A percentile compares a stretch with the other conserved stretches of the same genome.
These are phyloP conservation scores for Equus przewalskii DNA, from an alignment of 2,113 vertebrate genomes.

Conservation along the genomic window DNA sequence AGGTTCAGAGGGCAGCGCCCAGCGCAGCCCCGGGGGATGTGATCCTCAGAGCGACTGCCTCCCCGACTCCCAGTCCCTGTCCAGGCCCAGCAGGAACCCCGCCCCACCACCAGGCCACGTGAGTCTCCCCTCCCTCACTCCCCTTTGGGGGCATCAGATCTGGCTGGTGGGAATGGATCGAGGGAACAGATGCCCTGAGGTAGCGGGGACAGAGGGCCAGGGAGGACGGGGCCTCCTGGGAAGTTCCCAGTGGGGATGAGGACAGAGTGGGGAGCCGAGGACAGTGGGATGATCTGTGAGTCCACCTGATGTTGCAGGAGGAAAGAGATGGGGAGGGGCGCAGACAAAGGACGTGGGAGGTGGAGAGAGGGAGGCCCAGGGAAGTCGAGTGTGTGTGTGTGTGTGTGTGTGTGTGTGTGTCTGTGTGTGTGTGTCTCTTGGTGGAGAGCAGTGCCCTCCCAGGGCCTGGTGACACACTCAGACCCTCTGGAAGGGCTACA, in stretches of 20 bases:
- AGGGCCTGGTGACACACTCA: not conserved
- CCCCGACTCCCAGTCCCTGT: not conserved
- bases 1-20: not conserved
- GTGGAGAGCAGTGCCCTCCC: too few relatives aligned
- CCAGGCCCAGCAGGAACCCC: not conserved
- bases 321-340: not conserved
- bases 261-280: not conserved
- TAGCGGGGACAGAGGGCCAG: not conserved
- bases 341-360: too few relatives aligned
- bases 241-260: not conserved
- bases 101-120: not conserved
- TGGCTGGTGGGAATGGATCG: not conserved
- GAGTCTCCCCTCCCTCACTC: not conserved
- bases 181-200: not conserved
- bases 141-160: not conserved
- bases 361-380: not conserved
- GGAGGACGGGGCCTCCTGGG: too few relatives aligned
- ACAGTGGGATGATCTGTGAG: too few relatives aligned
- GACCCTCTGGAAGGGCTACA: not conserved
- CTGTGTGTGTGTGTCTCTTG: not conserved
- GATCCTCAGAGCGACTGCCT: too few relatives aligned
- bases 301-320: not conserved
- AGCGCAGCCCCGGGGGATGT: too few relatives aligned
- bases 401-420: not conserved
- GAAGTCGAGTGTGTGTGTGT: not conserved